These are phyloP conservation scores for Loriculus beryllinus DNA, from an alignment of 2,797 vertebrate genomes.

Conservation along the genomic window DNA sequence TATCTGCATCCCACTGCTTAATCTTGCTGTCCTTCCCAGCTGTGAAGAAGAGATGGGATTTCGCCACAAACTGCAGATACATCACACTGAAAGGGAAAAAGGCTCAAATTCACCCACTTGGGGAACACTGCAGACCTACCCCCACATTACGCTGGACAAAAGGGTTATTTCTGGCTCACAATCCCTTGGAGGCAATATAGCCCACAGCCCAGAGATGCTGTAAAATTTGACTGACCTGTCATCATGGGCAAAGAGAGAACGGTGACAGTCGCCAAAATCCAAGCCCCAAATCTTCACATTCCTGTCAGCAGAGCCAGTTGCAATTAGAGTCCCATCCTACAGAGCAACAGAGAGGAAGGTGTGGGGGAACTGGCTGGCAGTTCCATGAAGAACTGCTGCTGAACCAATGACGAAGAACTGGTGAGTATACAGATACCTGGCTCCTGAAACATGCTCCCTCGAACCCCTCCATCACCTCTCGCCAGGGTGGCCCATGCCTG, in stretches of 20 bases:
- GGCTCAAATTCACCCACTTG: not conserved
- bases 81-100: slow-evolving; percentile 83
- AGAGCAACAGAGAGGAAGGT: not conserved
- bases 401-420: not conserved
- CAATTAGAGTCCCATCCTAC: slow-evolving; percentile 89
- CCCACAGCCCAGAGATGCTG: not conserved
- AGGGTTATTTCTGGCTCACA: not conserved
- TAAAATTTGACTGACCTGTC: slow-evolving; percentile 84
- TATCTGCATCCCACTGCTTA: slow-evolving; percentile 98
- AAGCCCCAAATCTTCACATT: slow-evolving; percentile 98
- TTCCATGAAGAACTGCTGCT: not conserved
- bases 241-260: slow-evolving; percentile 95
- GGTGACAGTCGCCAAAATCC: slow-evolving; percentile 97
- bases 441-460: not conserved
- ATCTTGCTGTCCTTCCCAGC: slow-evolving; percentile 94
- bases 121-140: not conserved
- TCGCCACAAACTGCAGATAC: slow-evolving; percentile 94
- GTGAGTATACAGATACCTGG: not conserved
- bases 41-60: slow-evolving; percentile 97
- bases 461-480: not conserved
- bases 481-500: not conserved
- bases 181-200: not conserved
- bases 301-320: slow-evolving; percentile 93
- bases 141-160: not conserved
- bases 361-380: not conserved